A percentile compares a stretch with the other conserved stretches of the same genome.
Evolutionary conservation across 2,113 vertebrate species (phyloP).

Genomic region (Lonchura striata): DNA sequence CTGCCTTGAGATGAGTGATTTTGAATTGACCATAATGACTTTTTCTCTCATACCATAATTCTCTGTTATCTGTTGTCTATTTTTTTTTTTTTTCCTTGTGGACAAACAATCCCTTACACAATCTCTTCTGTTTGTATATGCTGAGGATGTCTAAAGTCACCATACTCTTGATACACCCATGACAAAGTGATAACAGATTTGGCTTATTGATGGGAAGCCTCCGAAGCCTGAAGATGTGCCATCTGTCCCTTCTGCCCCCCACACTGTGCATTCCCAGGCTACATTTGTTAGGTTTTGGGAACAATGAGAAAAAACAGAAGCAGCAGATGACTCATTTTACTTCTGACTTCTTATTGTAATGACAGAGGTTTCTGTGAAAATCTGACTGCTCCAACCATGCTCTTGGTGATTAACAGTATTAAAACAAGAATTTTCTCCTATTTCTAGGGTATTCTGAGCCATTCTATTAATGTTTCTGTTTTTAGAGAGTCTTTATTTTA

Average conservation of each 20-base stretch:
- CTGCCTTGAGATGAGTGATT: background rate
- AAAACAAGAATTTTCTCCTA: background rate
- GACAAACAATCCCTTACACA: background rate
- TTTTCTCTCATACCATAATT: background rate
- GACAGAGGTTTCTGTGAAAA: background rate
- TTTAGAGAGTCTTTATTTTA: background rate
- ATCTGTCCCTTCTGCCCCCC: background rate
- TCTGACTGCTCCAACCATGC: background rate
- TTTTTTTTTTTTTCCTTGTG: fast-evolving
- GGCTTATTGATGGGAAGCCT: background rate
- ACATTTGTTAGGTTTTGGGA: background rate
- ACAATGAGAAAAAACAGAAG: background rate
- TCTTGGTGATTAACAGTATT: background rate
- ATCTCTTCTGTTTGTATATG: background rate
- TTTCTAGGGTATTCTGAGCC: background rate
- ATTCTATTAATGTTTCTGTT: background rate
- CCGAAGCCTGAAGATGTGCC: background rate
- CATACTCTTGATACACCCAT: fast-evolving
- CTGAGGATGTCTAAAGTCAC: background rate
- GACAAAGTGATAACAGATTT: background rate
- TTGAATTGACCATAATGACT: background rate
- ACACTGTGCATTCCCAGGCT: background rate
- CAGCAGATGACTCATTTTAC: fast-evolving
- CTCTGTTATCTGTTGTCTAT: background rate
- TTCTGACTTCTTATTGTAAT: background rate